These are phyloP conservation scores for Lepidonotus clava DNA, from an alignment of 2,888 invertebrate species.

Conservation along the genomic window DNA sequence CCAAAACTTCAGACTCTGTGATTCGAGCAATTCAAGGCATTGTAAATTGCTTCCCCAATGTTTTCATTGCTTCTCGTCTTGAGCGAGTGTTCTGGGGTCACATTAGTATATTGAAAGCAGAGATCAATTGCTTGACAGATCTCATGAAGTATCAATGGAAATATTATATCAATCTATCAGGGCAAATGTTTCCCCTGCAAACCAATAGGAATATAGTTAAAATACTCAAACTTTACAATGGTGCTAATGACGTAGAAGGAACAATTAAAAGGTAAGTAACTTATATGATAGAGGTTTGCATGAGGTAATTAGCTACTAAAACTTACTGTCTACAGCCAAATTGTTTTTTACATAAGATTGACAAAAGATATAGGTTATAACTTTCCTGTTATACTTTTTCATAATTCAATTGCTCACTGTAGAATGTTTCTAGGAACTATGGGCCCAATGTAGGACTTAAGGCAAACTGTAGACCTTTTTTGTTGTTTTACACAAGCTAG, in stretches of 20 bases:
- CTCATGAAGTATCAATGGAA: constrained; percentile 71
- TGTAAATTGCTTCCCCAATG: constrained; percentile 75
- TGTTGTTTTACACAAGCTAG: too few species aligned
- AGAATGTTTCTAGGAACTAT: too few species aligned
- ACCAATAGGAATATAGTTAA: constrained; percentile 75
- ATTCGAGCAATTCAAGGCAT: constrained; percentile 67
- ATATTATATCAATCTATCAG: constrained; percentile 77
- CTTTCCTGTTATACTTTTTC: too few species aligned
- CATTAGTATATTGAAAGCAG: constrained; percentile 71
- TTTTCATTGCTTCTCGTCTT: constrained; percentile 70
- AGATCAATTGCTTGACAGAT: constrained; percentile 71
- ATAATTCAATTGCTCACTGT: too few species aligned
- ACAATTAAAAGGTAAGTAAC: constrained; percentile 63
- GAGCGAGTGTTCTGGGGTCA: constrained; percentile 72
- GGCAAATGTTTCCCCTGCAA: constrained; percentile 76
- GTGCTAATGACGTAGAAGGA: constrained; percentile 73
- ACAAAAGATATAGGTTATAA: too few species aligned
- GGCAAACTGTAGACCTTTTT: too few species aligned
- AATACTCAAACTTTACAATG: constrained; percentile 72
- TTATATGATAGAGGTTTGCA: not conserved
- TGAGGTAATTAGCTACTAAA: not conserved
- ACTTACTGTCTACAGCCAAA: not conserved
- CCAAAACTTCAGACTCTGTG: constrained; percentile 65
- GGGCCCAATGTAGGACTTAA: too few species aligned
- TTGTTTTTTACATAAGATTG: too few species aligned